Percentiles rank a stretch among this genome's conserved stretches.
phyloP scores from a whole-genome alignment of 2,113 vertebrate genomes.

The Monopterus albus region DNA sequence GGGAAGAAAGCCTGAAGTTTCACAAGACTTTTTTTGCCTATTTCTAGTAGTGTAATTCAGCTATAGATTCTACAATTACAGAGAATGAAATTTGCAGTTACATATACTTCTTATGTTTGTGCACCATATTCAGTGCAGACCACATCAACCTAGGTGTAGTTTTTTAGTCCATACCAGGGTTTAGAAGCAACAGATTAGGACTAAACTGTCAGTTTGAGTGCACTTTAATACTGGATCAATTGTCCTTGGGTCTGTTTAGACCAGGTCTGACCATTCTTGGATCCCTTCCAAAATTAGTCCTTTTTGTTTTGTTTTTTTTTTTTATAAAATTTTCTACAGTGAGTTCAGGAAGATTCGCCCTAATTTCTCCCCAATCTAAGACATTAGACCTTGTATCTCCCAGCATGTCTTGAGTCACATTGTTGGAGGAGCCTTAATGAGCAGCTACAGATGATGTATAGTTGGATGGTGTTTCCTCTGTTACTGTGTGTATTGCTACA shows the following conservation, averaged over 20 bases:
- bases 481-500: conserved; percentile 48
- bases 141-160: not conserved
- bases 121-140: not conserved
- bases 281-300: no score
- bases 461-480: conserved; percentile 37
- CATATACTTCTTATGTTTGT: not conserved
- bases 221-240: no score
- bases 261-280: not conserved
- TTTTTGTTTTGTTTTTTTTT: not conserved
- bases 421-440: conserved; percentile 40
- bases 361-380: not conserved
- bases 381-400: conserved; percentile 31
- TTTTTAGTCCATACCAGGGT: not conserved
- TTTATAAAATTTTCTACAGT: not conserved
- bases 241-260: not conserved
- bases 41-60: no score
- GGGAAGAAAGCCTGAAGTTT: no score
- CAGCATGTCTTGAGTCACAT: conserved; percentile 34
- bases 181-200: not conserved
- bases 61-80: no score
- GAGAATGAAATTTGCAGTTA: no score
- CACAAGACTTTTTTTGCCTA: no score
- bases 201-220: not conserved
- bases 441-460: conserved; percentile 45
- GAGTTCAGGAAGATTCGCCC: no score